Evolutionary conservation across 2,113 vertebrate species (phyloP), one percentile per base, ranked within the genome.

Genomic region (Tragelaphus buxtoni): DNA sequence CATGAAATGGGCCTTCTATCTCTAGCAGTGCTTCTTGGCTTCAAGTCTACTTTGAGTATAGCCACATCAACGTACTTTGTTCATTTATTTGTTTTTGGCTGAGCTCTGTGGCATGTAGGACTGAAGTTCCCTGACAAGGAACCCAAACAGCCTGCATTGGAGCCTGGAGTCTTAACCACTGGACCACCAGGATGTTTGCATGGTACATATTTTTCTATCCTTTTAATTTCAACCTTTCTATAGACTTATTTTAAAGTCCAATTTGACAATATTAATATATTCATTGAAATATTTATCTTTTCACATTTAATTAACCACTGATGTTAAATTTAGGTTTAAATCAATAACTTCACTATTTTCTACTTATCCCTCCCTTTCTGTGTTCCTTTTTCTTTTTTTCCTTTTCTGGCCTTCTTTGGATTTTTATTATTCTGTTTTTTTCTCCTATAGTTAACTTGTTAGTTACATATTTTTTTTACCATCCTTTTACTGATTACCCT

Each of bases 151-250:
- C 20, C 65, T 72, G 35, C 65, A 72, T 0, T 72, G 65, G 22
- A 69, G 65, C n/a, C 18, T 0, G 0, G n/a, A 39, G n/a, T 72
- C 35, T 69, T 69, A 72, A 72, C 35, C 9, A 72, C 18, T 72
- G 65, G 65, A 39, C 35, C 9, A 11, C 65, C 18, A 72, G 65
- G 9, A 22, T 91, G 39, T 60, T 94, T 53, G 10, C 20, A 26
- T 47, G 4, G 30, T 76, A 32, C 47, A 11, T 89, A 45, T 72
- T 82, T 94, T 92, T 39, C 45, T 79, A 32, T 51, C 49, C 30
- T 92, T 92, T 90, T 79, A 69, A 88, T 91, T 96, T 87, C n/a
- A 89, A 26, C 53, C 58, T 95, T 82, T 79, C 53, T 56, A 35
- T 65, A 32, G 65, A 55, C 53, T 58, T 53, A 10, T 35, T 90